Conservation (phyloP, 2,797 vertebrate genomes). For the Pristis pectinata region DNA sequence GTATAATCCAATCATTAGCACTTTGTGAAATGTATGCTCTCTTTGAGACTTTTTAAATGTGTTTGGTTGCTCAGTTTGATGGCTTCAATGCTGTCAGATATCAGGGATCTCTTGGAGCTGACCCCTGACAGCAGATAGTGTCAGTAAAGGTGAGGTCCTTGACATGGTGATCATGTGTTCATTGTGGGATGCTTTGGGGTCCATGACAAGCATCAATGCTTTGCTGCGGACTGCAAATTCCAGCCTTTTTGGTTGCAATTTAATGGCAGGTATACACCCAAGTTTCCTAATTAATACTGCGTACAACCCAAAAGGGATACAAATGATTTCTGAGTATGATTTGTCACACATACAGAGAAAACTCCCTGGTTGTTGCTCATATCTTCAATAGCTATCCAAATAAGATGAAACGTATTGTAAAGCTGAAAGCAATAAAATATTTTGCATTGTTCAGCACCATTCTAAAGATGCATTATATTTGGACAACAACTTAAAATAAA, state of each 20-base stretch:
- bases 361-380: neutral
- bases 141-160: no score
- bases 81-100: no score
- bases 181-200: no score
- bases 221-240: no score
- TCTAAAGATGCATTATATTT: neutral
- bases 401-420: neutral
- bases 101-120: no score
- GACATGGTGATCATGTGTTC: no score
- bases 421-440: neutral
- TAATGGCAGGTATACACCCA: neutral
- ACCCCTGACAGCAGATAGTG: no score
- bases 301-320: neutral
- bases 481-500: neutral
- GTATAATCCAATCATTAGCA: no score
- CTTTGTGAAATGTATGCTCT: no score
- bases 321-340: neutral
- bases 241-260: neutral
- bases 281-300: neutral
- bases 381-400: neutral
- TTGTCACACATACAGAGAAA: neutral
- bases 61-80: no score
- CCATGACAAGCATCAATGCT: no score
- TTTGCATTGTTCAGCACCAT: neutral
- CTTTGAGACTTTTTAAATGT: no score